Percentiles rank a stretch among this genome's conserved stretches.
phyloP scores from a whole-genome alignment of 1,140 invertebrate species.

The Zaprionus taronus region DNA sequence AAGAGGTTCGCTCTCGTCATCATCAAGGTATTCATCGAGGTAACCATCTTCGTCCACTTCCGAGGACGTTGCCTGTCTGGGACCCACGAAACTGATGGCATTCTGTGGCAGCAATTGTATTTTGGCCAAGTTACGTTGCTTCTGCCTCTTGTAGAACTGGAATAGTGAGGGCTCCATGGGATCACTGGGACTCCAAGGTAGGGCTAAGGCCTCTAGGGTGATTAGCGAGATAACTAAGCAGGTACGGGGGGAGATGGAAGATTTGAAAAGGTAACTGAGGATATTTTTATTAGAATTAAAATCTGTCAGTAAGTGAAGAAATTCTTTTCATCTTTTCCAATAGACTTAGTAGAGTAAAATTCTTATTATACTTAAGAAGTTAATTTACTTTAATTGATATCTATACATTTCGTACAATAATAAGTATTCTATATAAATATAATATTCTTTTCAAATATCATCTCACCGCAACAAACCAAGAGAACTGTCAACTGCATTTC shows the following conservation, averaged over 20 bases:
- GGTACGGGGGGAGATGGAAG: neutral
- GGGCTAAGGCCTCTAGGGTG: neutral
- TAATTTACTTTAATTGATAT: no score
- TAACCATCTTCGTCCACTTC: slow-evolving; percentile 34
- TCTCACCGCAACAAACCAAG: slow-evolving; percentile 29
- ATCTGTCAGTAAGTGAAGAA: no score
- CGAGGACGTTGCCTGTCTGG: slow-evolving; percentile 39
- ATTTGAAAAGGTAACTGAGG: no score
- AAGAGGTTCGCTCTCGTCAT: slow-evolving; percentile 16
- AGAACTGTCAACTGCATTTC: slow-evolving; percentile 46
- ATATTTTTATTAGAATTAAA: no score
- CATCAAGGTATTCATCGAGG: neutral
- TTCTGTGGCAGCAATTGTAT: slow-evolving; percentile 41
- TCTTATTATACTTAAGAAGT: no score
- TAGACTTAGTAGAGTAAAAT: no score
- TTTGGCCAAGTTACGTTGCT: slow-evolving; percentile 49
- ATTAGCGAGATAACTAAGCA: slow-evolving; percentile 9
- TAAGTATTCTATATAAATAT: neutral
- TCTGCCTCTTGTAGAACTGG: slow-evolving; percentile 31
- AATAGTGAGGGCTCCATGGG: slow-evolving; percentile 36
- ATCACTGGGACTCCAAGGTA: slow-evolving; percentile 53
- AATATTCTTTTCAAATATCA: neutral
- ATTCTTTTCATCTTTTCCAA: no score
- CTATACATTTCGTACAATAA: no score
- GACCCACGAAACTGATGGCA: slow-evolving; percentile 50